Base-by-base conservation (phyloP, 2,113 vertebrate genomes). In the Aplodontia rufa region DNA sequence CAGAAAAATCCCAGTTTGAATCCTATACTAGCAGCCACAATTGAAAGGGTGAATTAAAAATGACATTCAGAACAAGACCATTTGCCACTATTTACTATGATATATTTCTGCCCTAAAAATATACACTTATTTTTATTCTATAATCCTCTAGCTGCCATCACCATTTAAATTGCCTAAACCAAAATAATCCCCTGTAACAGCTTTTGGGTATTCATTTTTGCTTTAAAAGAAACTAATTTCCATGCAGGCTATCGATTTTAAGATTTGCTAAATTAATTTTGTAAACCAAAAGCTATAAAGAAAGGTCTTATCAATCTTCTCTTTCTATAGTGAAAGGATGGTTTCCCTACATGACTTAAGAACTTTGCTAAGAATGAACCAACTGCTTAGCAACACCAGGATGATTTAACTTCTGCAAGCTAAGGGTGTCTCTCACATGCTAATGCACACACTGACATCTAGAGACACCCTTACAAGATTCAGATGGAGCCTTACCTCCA, bases 251-350 rank as follows among this genome's bases (percentile, higher is more conserved):
- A 91, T 53, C 26, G 10, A 91, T 75, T 82, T 71, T 79, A 22
- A 82, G 68, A 89, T 68, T 86, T 85, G 45, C 28, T 91, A 85
- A 96, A 74, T 72, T 82, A 58, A 47, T 87, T 53, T 93, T 93
- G 37, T 93, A 84, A 72, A 66, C 32, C 9, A 81, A 94, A 97
- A 96, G 60, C 5, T 88, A 68, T 42, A n/a, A 53, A 75, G 66
- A 87, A 90, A 88, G 28, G 10, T 30, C 53, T 40, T 64, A 76
- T 69, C 58, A 16, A n/a, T 72, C 45, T 78, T 89, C 49, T 90
- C 22, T 69, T 8, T 75, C 30, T 45, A 60, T 5, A 40, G 47
- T 71, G n/a, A 76, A 90, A 83, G 62, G 8, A 6, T 32, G 58
- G 74, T 35, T 74, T 69, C 8, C 28, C 42, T 76, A 86, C 66